These are phyloP conservation scores for Dermochelys coriacea DNA, from an alignment of 2,797 vertebrate species.

Conservation along the genomic window DNA sequence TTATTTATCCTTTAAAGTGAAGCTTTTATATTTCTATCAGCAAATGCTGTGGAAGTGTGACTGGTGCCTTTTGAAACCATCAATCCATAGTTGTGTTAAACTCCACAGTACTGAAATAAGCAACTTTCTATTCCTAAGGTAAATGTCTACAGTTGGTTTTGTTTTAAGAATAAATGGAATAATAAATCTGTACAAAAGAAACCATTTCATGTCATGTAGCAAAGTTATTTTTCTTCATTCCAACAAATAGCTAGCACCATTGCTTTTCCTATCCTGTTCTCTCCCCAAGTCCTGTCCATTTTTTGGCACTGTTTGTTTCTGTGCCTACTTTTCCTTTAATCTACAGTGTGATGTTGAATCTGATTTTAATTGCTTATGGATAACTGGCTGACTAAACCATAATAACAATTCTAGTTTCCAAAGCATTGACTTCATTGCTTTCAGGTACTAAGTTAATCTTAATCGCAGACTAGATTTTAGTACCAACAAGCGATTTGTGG, in stretches of 20 bases:
- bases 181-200: slow-evolving; percentile 71
- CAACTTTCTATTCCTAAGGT: slow-evolving; percentile 75
- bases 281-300: not conserved
- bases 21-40: slow-evolving; percentile 87
- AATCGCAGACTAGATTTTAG: slow-evolving; percentile 1
- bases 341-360: not conserved
- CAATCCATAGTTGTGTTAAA: slow-evolving; percentile 74
- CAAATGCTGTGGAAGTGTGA: slow-evolving; percentile 82
- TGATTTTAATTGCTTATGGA: slow-evolving; percentile 24
- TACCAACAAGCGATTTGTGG: not conserved
- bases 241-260: slow-evolving; percentile 44
- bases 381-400: not conserved
- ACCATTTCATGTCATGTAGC: slow-evolving; percentile 48
- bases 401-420: not conserved
- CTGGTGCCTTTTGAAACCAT: slow-evolving; percentile 81
- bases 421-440: not conserved
- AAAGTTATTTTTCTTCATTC: slow-evolving; percentile 66
- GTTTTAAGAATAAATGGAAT: slow-evolving; percentile 77
- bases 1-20: slow-evolving; percentile 88
- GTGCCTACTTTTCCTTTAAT: slow-evolving; percentile 26
- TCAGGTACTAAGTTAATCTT: slow-evolving; percentile 10
- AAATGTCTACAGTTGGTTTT: slow-evolving; percentile 74
- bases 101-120: slow-evolving; percentile 64
- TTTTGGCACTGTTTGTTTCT: not conserved
- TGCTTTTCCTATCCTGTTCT: slow-evolving; percentile 20